phyloP scores from a whole-genome alignment of 1,140 invertebrate genomes.

The Drosophila melanogaster region Release_6_plus_ISO1_MT NC_004354.4:20039001-20039500 shows the following conservation, averaged over 20 bases:
- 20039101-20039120: constrained; percentile 10
- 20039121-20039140: constrained; percentile 66
- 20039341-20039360: constrained; percentile 14
- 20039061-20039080: constrained; percentile 51
- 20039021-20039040: constrained; percentile 81
- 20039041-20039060: constrained; percentile 83
- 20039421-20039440: neutral
- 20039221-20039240: constrained; percentile 29
- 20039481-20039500: constrained; percentile 30
- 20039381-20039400: neutral
- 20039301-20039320: constrained; percentile 73
- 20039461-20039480: neutral
- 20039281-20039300: constrained; percentile 82
- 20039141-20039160: constrained; percentile 66
- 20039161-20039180: constrained; percentile 59
- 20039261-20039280: constrained; percentile 63
- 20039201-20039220: constrained; percentile 19
- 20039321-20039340: constrained; percentile 72
- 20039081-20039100: neutral
- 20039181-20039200: constrained; percentile 74
- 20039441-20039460: no score
- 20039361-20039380: no score
- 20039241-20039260: neutral
- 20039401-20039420: neutral
- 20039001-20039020: constrained; percentile 35